Conservation (phyloP, 2,888 invertebrate species). For the Hecatera dysodea region DNA sequence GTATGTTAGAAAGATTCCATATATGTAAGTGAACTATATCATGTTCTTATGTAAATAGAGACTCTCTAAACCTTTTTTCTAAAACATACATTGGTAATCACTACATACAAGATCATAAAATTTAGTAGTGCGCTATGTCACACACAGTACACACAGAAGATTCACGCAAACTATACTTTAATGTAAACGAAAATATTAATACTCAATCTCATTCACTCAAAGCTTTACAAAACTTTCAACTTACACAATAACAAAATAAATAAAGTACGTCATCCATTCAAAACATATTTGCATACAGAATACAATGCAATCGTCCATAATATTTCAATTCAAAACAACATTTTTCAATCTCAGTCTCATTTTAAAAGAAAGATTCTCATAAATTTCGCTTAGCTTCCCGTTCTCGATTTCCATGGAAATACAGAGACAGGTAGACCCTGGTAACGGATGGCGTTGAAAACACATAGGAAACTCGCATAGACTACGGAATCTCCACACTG, state of each 20-base stretch:
- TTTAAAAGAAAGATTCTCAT: conserved; percentile 28
- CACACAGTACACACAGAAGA: no score
- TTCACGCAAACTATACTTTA: no score
- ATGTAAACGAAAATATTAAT: no score
- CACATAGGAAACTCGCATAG: conserved; percentile 31
- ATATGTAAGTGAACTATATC: no score
- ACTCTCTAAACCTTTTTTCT: no score
- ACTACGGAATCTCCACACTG: background rate
- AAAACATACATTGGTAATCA: no score
- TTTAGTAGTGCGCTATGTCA: no score
- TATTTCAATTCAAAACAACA: conserved; percentile 41
- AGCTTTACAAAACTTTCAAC: background rate
- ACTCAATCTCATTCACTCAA: background rate
- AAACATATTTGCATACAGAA: conserved; percentile 9
- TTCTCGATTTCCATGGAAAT: conserved; percentile 52
- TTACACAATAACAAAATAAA: conserved; percentile 1
- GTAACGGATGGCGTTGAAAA: conserved; percentile 59
- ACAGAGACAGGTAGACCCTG: conserved; percentile 61
- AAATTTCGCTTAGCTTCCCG: conserved; percentile 48
- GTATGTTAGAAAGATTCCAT: no score
- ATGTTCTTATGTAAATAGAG: no score
- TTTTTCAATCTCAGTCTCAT: conserved; percentile 16
- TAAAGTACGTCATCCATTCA: background rate
- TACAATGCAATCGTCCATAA: conserved; percentile 10
- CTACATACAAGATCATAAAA: no score